Evolutionary conservation across 2,888 invertebrate species (phyloP).

Genomic region (Lamellibrachia columna): DNA sequence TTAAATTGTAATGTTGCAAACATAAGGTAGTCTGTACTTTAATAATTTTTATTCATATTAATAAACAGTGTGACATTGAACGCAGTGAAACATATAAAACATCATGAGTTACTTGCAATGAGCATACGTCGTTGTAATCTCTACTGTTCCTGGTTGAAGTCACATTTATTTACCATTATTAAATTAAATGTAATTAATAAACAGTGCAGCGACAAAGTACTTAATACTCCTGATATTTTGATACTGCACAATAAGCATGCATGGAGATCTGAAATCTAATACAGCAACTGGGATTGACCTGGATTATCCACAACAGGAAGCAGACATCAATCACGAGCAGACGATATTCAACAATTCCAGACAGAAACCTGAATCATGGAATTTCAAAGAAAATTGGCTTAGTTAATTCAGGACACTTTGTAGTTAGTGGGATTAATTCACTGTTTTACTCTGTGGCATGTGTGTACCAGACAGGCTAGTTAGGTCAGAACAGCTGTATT

Average conservation of each 20-base stretch:
- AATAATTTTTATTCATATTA: no score
- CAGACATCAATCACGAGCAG: conserved; percentile 1
- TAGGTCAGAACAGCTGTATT: background rate
- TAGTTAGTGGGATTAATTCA: background rate
- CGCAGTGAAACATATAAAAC: background rate
- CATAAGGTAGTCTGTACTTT: no score
- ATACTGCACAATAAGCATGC: background rate
- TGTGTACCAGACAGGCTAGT: background rate
- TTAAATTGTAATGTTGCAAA: no score
- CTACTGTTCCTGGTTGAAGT: background rate
- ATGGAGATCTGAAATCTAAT: background rate
- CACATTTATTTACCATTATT: background rate
- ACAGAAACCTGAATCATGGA: background rate
- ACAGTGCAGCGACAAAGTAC: background rate
- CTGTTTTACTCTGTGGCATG: background rate
- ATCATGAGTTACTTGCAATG: background rate
- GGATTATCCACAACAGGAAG: background rate
- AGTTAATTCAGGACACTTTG: conserved; percentile 9
- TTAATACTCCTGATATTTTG: background rate
- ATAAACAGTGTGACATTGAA: background rate
- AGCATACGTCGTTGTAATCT: background rate
- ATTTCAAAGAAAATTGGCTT: conserved; percentile 12
- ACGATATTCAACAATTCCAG: conserved; percentile 4
- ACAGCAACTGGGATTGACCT: background rate
- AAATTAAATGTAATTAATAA: background rate